phyloP scores from a whole-genome alignment of 1,140 invertebrate genomes.

The Doryteuthis pealeii region DNA sequence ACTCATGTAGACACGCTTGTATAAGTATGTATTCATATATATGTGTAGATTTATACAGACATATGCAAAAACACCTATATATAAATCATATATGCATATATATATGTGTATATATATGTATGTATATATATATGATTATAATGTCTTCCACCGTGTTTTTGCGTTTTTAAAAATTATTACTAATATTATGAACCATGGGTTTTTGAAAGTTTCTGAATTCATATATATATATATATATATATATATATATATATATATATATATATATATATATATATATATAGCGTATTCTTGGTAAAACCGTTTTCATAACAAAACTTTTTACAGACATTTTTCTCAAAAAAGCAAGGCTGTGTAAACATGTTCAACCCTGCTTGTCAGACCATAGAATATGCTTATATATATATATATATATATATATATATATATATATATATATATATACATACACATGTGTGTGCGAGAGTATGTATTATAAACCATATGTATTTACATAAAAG shows the following conservation, averaged over 20 bases:
- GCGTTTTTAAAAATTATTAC: too few species aligned
- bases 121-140: neutral
- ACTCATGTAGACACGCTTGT: neutral
- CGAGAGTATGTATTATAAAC: neutral
- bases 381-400: too few species aligned
- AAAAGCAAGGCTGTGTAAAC: too few species aligned
- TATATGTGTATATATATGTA: neutral
- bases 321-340: too few species aligned
- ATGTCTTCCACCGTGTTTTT: too few species aligned
- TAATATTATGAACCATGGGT: too few species aligned
- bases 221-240: neutral
- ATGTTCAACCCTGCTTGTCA: too few species aligned
- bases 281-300: too few species aligned
- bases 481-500: neutral
- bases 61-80: neutral
- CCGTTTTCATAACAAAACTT: too few species aligned
- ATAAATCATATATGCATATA: neutral
- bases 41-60: neutral
- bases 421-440: neutral
- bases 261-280: neutral
- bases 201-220: too few species aligned
- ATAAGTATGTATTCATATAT: neutral
- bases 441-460: neutral
- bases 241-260: neutral
- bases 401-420: conserved; percentile 4